Conservation (phyloP, 2,113 vertebrate species). For the Bufo bufo region DNA sequence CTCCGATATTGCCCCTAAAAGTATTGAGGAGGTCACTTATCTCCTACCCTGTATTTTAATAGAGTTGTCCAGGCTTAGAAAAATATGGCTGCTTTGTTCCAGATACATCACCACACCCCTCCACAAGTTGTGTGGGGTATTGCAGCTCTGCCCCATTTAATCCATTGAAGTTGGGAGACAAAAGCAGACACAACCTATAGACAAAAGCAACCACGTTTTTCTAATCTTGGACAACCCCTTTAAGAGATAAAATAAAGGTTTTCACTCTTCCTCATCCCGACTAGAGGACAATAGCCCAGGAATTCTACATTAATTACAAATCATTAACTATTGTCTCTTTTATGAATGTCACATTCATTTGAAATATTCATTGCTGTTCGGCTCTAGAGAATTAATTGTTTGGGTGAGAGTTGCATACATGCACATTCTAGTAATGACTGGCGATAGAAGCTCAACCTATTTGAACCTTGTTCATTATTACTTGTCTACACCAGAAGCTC, state of each 20-base stretch:
- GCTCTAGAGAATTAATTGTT: slow-evolving; percentile 26
- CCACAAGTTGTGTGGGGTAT: no score
- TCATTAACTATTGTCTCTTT: slow-evolving; percentile 24
- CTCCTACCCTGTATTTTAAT: no score
- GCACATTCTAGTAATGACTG: slow-evolving; percentile 39
- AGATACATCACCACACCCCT: no score
- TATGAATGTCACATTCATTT: slow-evolving; percentile 14
- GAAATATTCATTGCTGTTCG: slow-evolving; percentile 10
- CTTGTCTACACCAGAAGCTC: slow-evolving; percentile 15
- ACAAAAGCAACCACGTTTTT: no score
- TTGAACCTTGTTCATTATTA: slow-evolving; percentile 18
- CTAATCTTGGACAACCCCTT: not conserved
- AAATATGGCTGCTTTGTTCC: no score
- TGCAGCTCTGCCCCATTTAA: no score
- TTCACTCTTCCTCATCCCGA: not conserved
- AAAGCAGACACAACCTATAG: no score
- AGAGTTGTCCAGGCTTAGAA: no score
- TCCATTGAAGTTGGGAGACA: no score
- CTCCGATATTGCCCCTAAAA: not conserved
- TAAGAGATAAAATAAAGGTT: not conserved
- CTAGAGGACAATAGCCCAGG: not conserved
- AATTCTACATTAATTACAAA: not conserved
- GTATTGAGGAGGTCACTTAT: not conserved
- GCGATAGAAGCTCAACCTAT: slow-evolving; percentile 28
- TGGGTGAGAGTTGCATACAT: slow-evolving; percentile 17